Evolutionary conservation across 2,888 invertebrate genomes (phyloP).

Genomic region (Hydriomena furcata): DNA sequence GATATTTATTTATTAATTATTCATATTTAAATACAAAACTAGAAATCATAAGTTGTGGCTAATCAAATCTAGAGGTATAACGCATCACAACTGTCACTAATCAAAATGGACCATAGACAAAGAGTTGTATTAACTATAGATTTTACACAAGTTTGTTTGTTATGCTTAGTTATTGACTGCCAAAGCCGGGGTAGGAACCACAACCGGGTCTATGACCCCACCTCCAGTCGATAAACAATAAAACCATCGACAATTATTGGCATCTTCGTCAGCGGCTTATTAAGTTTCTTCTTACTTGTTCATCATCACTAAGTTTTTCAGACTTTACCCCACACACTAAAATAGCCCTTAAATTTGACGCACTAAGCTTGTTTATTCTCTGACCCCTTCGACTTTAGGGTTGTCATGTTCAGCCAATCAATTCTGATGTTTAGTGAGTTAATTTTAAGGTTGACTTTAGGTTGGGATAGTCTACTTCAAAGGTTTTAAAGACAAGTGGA

Average conservation of each 20-base stretch:
- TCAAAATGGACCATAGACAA: too few species aligned
- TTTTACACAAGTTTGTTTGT: too few species aligned
- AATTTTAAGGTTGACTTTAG: constrained; percentile 35
- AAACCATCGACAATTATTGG: constrained; percentile 62
- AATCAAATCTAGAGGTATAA: too few species aligned
- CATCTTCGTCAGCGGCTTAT: constrained; percentile 72
- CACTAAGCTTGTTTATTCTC: constrained; percentile 11
- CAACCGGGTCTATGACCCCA: too few species aligned
- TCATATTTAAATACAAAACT: too few species aligned
- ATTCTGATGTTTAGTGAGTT: constrained; percentile 25
- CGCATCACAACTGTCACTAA: too few species aligned
- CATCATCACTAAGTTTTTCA: constrained; percentile 68
- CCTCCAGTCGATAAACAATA: constrained; percentile 45
- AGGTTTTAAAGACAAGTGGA: constrained; percentile 53
- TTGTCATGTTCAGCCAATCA: constrained; percentile 5
- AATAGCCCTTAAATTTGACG: constrained; percentile 26
- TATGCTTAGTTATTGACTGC: too few species aligned
- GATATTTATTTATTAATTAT: too few species aligned
- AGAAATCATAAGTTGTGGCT: too few species aligned
- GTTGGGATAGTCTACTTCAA: constrained; percentile 46
- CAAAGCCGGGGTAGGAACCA: too few species aligned
- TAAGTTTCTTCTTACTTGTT: constrained; percentile 73
- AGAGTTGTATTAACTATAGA: too few species aligned
- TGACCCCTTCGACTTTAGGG: background rate
- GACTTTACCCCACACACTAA: constrained; percentile 2